Evolutionary conservation across 2,888 invertebrate species (phyloP).

Genomic region (Eremobia ochroleuca): DNA sequence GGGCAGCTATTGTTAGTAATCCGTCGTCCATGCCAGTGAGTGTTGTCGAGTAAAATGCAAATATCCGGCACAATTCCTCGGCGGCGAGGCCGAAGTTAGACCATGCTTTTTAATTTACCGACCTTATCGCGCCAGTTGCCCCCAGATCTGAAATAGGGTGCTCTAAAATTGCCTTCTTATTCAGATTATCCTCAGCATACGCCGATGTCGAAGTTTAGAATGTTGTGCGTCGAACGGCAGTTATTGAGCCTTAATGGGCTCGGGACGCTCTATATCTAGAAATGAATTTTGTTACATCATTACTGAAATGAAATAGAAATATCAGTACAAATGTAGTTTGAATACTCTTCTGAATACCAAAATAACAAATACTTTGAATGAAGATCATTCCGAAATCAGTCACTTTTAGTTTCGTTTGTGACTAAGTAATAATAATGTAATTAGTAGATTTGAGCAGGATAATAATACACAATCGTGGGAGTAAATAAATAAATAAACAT

Average conservation of each 20-base stretch:
- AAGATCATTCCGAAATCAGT: background rate
- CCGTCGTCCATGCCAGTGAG: conserved; percentile 67
- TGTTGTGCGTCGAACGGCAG: conserved; percentile 76
- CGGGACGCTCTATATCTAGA: conserved; percentile 73
- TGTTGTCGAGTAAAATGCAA: conserved; percentile 79
- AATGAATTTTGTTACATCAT: conserved; percentile 75
- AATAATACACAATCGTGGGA: background rate
- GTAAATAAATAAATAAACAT: background rate
- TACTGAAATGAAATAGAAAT: conserved; percentile 58
- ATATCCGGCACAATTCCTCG: conserved; percentile 77
- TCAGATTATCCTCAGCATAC: conserved; percentile 81
- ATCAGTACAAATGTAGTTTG: conserved; percentile 11
- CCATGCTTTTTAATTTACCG: conserved; percentile 85
- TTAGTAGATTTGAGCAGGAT: conserved; percentile 1
- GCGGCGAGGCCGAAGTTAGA: conserved; percentile 74
- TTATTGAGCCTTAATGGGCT: conserved; percentile 80
- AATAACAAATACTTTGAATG: conserved; percentile 5
- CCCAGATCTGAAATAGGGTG: conserved; percentile 81
- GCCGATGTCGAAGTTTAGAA: conserved; percentile 78
- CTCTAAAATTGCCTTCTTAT: conserved; percentile 81
- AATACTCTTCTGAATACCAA: background rate
- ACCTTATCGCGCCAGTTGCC: conserved; percentile 80
- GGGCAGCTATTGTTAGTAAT: conserved; percentile 46
- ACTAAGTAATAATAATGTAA: background rate
- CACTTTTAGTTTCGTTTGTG: background rate